Conservation (phyloP, 2,888 invertebrate genomes). For the Salpingus planirostris region DNA sequence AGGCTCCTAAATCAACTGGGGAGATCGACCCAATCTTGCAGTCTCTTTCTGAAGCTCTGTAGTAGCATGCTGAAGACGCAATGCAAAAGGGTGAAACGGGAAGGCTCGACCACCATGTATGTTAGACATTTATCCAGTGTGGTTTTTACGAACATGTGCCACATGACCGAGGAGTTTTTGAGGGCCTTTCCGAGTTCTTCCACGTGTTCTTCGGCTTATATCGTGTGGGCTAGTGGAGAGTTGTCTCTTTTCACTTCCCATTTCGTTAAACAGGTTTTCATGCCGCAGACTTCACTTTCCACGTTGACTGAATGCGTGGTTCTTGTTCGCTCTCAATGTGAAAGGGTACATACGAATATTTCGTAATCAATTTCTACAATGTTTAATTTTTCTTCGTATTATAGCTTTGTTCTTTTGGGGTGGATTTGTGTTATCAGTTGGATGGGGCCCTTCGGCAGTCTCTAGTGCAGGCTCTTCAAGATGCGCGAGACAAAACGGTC, state of each 20-base stretch:
- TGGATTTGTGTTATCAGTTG: slow-evolving; percentile 87
- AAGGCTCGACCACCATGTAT: slow-evolving; percentile 72
- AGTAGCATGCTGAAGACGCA: slow-evolving; percentile 74
- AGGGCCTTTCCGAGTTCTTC: slow-evolving; percentile 73
- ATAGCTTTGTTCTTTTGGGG: slow-evolving; percentile 56
- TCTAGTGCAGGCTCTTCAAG: slow-evolving; percentile 64
- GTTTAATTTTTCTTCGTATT: no score
- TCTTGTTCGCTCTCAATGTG: slow-evolving; percentile 67
- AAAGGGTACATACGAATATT: slow-evolving; percentile 44
- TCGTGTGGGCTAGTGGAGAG: slow-evolving; percentile 87
- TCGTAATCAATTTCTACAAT: no score
- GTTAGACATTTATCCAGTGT: slow-evolving; percentile 73
- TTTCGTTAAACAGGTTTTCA: slow-evolving; percentile 80
- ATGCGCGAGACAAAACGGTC: slow-evolving; percentile 70
- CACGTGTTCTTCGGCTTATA: slow-evolving; percentile 64
- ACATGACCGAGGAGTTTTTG: slow-evolving; percentile 57
- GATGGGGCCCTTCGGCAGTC: slow-evolving; percentile 76
- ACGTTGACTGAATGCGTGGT: slow-evolving; percentile 80
- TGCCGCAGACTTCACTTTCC: slow-evolving; percentile 77
- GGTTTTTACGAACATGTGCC: slow-evolving; percentile 68
- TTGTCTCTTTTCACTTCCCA: slow-evolving; percentile 70
- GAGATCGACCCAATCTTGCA: slow-evolving; percentile 67
- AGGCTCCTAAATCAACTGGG: slow-evolving; percentile 72
- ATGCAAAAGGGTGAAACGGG: slow-evolving; percentile 68
- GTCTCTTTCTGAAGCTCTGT: slow-evolving; percentile 71